phyloP scores from a whole-genome alignment of 2,797 vertebrate genomes.

The Moxostoma hubbsi region DNA sequence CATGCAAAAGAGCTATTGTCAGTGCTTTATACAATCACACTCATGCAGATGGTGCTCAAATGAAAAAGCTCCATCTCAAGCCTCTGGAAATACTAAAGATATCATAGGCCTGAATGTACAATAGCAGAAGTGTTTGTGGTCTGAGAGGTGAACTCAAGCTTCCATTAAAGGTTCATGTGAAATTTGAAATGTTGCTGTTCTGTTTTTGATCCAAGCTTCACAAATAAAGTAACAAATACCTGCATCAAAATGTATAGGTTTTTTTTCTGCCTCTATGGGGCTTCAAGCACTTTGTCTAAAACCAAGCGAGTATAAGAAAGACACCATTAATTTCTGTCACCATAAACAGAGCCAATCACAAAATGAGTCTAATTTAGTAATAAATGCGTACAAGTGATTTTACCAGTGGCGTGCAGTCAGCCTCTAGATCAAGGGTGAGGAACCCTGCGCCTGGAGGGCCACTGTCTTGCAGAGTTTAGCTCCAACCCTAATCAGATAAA shows the following conservation, averaged over 20 bases:
- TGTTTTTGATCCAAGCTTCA: not conserved
- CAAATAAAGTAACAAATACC: slow-evolving; percentile 13
- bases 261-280: not conserved
- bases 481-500: too few species aligned
- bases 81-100: slow-evolving; percentile 16
- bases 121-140: slow-evolving; percentile 12
- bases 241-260: not conserved
- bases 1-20: slow-evolving; percentile 16
- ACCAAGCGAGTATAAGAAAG: not conserved
- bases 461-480: too few species aligned
- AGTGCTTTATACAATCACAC: slow-evolving; percentile 12
- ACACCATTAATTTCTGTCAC: not conserved
- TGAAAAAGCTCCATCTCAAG: slow-evolving; percentile 29
- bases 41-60: slow-evolving; percentile 19
- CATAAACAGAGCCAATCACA: not conserved
- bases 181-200: slow-evolving; percentile 29
- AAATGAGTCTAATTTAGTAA: too few species aligned
- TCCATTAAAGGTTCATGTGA: slow-evolving; percentile 27
- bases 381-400: too few species aligned
- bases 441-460: too few species aligned
- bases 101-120: not conserved
- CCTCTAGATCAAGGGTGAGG: too few species aligned
- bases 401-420: too few species aligned
- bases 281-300: not conserved
- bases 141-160: slow-evolving; percentile 34